Evolutionary conservation across 2,888 invertebrate genomes (phyloP).

Genomic region (Gibbula magus): DNA sequence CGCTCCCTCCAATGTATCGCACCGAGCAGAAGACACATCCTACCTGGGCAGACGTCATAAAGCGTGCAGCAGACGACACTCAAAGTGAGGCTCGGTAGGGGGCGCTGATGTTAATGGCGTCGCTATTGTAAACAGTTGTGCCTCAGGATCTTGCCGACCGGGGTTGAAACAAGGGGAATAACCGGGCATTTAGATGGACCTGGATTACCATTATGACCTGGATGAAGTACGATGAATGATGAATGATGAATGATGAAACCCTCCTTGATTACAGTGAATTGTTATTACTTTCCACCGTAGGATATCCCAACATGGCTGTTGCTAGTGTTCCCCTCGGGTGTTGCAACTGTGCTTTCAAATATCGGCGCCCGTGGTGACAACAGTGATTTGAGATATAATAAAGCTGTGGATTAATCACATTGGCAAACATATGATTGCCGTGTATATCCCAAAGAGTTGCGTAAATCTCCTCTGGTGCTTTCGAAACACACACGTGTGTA

Average conservation of each 20-base stretch:
- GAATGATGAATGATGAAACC: not conserved
- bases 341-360: conserved; percentile 11
- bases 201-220: conserved; percentile 7
- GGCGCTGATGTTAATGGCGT: not conserved
- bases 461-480: not conserved
- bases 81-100: not conserved
- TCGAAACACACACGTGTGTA: not conserved
- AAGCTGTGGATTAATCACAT: conserved; percentile 1
- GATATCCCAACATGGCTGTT: not conserved
- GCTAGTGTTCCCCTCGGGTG: not conserved
- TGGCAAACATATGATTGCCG: not conserved
- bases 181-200: not conserved
- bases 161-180: not conserved
- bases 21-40: conserved; percentile 13
- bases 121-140: conserved; percentile 1
- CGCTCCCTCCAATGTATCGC: conserved; percentile 13
- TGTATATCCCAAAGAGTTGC: not conserved
- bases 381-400: conserved; percentile 1
- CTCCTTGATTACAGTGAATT: not conserved
- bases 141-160: not conserved
- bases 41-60: conserved; percentile 18
- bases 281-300: conserved; percentile 5
- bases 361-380: not conserved
- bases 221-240: not conserved
- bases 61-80: conserved; percentile 22